Base-by-base conservation (phyloP, 2,113 vertebrate genomes). In the Oncorhynchus mykiss region DNA sequence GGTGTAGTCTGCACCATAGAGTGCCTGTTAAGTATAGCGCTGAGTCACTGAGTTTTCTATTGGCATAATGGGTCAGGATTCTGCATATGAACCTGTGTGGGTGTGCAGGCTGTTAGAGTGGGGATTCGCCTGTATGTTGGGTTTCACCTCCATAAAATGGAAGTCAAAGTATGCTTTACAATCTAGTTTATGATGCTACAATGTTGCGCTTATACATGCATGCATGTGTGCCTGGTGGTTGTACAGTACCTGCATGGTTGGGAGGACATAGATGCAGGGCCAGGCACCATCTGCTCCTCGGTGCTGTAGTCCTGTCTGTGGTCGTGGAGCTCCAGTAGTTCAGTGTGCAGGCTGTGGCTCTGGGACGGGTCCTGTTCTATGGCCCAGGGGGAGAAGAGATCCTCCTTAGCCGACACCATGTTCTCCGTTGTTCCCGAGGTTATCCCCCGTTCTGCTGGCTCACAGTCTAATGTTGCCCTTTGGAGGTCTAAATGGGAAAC, bases 281-380 rank as follows among this genome's bases (percentile, higher is more conserved):
- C 51, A 4, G 93, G 93, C 73, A 92, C 93, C 78, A 92, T 91
- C 91, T 94, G 94, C 72, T 94, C 94, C 5, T 92, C 90, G 71
- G 86, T 75, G 79, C 91, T 80, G 13, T 73, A 81, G 64, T 93
- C 89, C 16, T 90, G 92, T 71, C 90, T 87, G 0, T 75, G 81
- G 70, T 81, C 87, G 0, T 73, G 81, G 70, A 81, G 80, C 67
- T 87, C 86, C 81, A 74, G 71, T 0, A 90, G 79, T 13, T 91
- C 88, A 0, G 86, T 62, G 2, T 85, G 89, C 0, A 88, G 87
- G 0, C 85, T 88, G 3, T 91, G 83, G 0, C 85, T 88, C 4
- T 91, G 83, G 0, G 81, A 80, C 2, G 83, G 84, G 67, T 91
- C 85, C 59, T 80, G 71, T 62, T 91, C 88, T 66, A 11, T 48